Conservation (phyloP, 2,113 vertebrate species). For the Papio anubis region DNA sequence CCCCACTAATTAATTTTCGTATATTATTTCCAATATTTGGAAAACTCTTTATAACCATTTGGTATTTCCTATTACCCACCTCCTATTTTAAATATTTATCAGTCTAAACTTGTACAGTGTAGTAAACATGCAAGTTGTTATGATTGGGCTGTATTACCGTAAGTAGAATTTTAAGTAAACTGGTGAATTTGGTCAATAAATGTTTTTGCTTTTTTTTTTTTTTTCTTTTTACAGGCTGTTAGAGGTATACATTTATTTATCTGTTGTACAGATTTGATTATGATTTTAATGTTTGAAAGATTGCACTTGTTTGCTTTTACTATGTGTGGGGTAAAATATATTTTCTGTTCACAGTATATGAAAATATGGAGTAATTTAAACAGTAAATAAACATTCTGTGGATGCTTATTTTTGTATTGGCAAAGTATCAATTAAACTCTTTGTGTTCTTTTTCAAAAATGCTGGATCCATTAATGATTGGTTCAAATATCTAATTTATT, state of each 20-base stretch:
- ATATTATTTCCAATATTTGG: slow-evolving; percentile 71
- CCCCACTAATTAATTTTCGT: slow-evolving; percentile 40
- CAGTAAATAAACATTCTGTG: slow-evolving; percentile 84
- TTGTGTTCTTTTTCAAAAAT: slow-evolving; percentile 34
- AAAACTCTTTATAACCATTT: slow-evolving; percentile 61
- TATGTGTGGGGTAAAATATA: slow-evolving; percentile 68
- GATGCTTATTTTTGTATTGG: slow-evolving; percentile 87
- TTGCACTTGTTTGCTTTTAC: slow-evolving; percentile 77
- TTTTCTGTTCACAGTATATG: slow-evolving; percentile 73
- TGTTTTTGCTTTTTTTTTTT: slow-evolving; percentile 47
- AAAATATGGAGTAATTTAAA: slow-evolving; percentile 79
- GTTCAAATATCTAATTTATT: slow-evolving; percentile 55
- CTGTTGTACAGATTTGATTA: slow-evolving; percentile 79
- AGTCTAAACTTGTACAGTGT: slow-evolving; percentile 19
- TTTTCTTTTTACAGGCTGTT: slow-evolving; percentile 78
- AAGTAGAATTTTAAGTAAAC: slow-evolving; percentile 70
- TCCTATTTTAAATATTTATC: slow-evolving; percentile 58
- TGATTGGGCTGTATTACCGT: slow-evolving; percentile 9
- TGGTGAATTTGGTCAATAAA: slow-evolving; percentile 42
- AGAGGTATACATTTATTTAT: slow-evolving; percentile 77
- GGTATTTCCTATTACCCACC: slow-evolving; percentile 47
- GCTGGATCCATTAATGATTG: slow-evolving; percentile 51
- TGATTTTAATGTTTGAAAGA: slow-evolving; percentile 69
- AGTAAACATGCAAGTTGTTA: slow-evolving; percentile 43
- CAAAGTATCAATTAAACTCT: slow-evolving; percentile 77